Evolutionary conservation across 2,888 invertebrate genomes (phyloP), one percentile per base, ranked within the genome.

Genomic region (Apocheima hispidaria): DNA sequence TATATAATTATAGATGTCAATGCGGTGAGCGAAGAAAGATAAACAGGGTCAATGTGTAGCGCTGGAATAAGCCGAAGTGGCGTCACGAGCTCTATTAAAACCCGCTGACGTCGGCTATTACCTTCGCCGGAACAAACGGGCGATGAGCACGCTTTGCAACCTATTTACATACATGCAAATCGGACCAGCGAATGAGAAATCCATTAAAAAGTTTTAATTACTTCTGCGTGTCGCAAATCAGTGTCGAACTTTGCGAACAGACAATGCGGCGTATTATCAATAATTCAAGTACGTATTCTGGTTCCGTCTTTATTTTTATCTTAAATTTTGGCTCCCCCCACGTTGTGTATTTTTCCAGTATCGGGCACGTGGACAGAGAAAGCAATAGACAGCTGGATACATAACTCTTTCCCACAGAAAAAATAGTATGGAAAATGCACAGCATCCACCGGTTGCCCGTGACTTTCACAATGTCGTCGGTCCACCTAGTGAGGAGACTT

Each of bases 161-260:
- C 78, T 70, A 82, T 84, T 83, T 77, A 79, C 78, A 78, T 78
- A 75, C 77, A 79, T 79, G 77, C 70, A 75, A 77, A 82, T 74
- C 63, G 62, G 61, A 68, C 70, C 59, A 68, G 66, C 57, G 64
- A 74, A 77, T 74, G 72, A 74, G 74, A 74, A 79, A 78, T 75
- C 73, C 75, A 74, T 82, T 81, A 75, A 77, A 71, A 83, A 82
- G 71, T 82, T 81, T 50, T 77, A 77, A 84, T 84, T 77, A 72
- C 68, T 70, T 73, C 61, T 59, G 63, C 62, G 65, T 70, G 30
- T 72, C 60, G 64, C 35, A 33, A 56, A 59, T 55, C 53, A 66
- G 38, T 54, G 51, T 50, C 60, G 43, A 35, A 65, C 28, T 51
- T 44, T 26, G 41, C n/a, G 21, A 12, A 16, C 20, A 9, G 21